These are phyloP conservation scores for Alloplasta piceator DNA, from an alignment of 2,888 invertebrate genomes.

Conservation along the genomic window DNA sequence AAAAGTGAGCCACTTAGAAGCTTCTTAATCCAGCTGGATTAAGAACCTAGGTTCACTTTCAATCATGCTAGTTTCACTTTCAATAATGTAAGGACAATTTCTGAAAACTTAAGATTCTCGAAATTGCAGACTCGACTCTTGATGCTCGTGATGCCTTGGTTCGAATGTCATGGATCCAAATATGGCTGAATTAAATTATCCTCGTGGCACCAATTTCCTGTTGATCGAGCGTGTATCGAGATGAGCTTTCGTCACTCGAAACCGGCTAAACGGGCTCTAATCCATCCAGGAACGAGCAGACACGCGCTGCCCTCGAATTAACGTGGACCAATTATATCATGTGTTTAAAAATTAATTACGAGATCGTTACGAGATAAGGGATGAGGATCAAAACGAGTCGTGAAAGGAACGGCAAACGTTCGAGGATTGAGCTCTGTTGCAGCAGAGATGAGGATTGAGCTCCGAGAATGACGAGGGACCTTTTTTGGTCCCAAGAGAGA, in stretches of 20 bases:
- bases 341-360: slow-evolving; percentile 82
- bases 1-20: too few relatives aligned
- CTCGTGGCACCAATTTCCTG: not conserved
- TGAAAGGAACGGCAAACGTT: too few relatives aligned
- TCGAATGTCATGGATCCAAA: slow-evolving; percentile 53
- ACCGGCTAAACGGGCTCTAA: slow-evolving; percentile 70
- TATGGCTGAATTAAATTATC: slow-evolving; percentile 51
- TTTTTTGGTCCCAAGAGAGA: slow-evolving; percentile 39
- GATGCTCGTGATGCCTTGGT: slow-evolving; percentile 25
- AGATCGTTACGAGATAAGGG: slow-evolving; percentile 78
- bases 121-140: too few relatives aligned
- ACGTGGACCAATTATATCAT: slow-evolving; percentile 80
- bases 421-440: not conserved
- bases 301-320: slow-evolving; percentile 72
- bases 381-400: slow-evolving; percentile 36
- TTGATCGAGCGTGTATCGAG: slow-evolving; percentile 1
- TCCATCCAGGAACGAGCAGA: slow-evolving; percentile 63
- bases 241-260: slow-evolving; percentile 61
- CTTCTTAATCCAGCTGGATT: too few relatives aligned
- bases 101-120: too few relatives aligned
- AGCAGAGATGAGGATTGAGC: slow-evolving; percentile 55
- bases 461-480: slow-evolving; percentile 66
- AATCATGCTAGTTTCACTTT: too few relatives aligned
- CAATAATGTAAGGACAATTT: too few relatives aligned
- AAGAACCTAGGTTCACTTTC: too few relatives aligned